Percentiles rank a stretch among this genome's conserved stretches.
Evolutionary conservation across 2,888 invertebrate genomes (phyloP).

Genomic region (Monoplex corrugatus): DNA sequence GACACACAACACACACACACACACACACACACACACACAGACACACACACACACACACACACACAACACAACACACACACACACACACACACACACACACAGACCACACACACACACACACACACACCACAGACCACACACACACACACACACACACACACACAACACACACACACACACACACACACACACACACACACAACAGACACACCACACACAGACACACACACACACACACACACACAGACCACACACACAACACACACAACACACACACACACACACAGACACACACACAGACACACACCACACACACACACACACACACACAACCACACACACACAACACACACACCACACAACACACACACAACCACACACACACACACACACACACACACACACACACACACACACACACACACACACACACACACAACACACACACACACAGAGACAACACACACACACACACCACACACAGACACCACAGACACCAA

Average conservation of each 20-base stretch:
- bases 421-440: conserved; percentile 75
- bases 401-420: neutral
- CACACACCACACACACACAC: neutral
- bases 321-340: conserved; percentile 75
- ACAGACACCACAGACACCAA: too few relatives aligned
- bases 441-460: conserved; percentile 68
- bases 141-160: too few relatives aligned
- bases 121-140: too few relatives aligned
- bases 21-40: neutral
- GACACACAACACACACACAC: too few relatives aligned
- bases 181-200: too few relatives aligned
- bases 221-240: neutral
- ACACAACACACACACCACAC: too few relatives aligned
- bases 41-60: neutral
- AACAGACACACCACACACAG: too few relatives aligned
- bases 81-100: neutral
- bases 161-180: neutral
- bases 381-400: conserved; percentile 34
- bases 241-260: neutral
- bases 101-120: too few relatives aligned
- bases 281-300: conserved; percentile 50
- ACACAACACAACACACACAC: neutral
- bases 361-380: neutral
- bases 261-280: conserved; percentile 80
- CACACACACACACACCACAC: neutral